phyloP scores from a whole-genome alignment of 2,113 vertebrate genomes.

The Stomatorhinus ivindoensis region DNA sequence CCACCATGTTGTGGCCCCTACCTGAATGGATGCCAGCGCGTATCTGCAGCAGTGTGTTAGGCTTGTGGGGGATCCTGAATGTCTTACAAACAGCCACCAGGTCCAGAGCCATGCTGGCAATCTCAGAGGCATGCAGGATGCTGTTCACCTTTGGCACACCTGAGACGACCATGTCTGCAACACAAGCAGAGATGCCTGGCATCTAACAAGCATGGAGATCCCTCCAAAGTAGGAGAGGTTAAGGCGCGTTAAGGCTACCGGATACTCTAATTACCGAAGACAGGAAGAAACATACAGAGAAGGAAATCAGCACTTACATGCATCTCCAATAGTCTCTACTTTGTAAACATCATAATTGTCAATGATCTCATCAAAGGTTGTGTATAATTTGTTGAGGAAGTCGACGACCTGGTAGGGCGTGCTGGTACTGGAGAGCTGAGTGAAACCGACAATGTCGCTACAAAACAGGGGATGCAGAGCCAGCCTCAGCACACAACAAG shows the following conservation, averaged over 20 bases:
- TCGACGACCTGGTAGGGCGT: constrained; percentile 70
- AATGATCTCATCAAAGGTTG: constrained; percentile 73
- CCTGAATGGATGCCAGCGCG: constrained; percentile 71
- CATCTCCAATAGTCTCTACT: constrained; percentile 74
- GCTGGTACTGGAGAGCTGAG: constrained; percentile 72
- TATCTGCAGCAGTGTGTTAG: constrained; percentile 67
- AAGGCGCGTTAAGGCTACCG: neutral
- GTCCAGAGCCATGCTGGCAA: constrained; percentile 73
- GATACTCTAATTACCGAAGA: neutral
- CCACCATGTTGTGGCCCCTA: constrained; percentile 6
- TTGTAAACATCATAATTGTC: constrained; percentile 77
- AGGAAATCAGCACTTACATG: constrained; percentile 53
- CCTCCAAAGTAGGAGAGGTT: neutral
- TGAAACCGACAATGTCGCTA: constrained; percentile 79
- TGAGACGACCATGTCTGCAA: constrained; percentile 74
- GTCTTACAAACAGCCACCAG: constrained; percentile 66
- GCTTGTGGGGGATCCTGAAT: constrained; percentile 73
- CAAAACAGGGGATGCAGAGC: constrained; percentile 25
- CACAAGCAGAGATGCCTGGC: constrained; percentile 8
- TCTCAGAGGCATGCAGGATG: constrained; percentile 64
- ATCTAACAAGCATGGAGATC: neutral
- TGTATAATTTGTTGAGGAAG: constrained; percentile 75
- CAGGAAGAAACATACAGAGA: neutral
- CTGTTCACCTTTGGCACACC: constrained; percentile 68
- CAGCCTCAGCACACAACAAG: neutral